Percentiles rank a stretch among this genome's conserved stretches.
Evolutionary conservation across 2,113 vertebrate genomes (phyloP).

Genomic region (Chiloscyllium plagiosum): DNA sequence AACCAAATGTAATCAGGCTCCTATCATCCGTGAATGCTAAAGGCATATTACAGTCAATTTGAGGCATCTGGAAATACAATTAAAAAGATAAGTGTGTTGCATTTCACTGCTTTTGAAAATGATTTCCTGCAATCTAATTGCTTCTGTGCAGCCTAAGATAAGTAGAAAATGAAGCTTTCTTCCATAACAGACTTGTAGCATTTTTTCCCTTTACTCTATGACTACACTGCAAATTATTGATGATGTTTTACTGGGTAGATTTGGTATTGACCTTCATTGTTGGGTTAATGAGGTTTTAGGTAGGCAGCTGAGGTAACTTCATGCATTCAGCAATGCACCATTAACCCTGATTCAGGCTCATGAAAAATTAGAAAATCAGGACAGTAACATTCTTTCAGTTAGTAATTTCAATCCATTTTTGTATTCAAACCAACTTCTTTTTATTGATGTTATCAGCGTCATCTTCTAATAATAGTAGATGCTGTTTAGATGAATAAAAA

Average conservation of each 20-base stretch:
- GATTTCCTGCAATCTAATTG: conserved; percentile 6
- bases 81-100: conserved; percentile 28
- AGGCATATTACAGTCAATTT: conserved; percentile 21
- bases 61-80: conserved; percentile 13
- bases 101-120: conserved; percentile 4
- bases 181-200: not conserved
- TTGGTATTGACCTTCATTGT: not conserved
- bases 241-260: not conserved
- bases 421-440: not conserved
- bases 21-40: conserved; percentile 7
- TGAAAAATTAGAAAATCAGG: not conserved
- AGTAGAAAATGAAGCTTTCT: not conserved
- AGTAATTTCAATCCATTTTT: conserved; percentile 1
- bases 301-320: conserved; percentile 8
- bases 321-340: not conserved
- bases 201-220: not conserved
- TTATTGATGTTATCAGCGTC: not conserved
- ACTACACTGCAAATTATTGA: not conserved
- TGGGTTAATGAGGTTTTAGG: not conserved
- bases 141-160: not conserved
- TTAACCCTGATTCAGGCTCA: not conserved
- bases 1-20: not conserved
- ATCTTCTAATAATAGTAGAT: too few relatives aligned
- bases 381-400: not conserved
- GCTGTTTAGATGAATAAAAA: not conserved